A percentile compares a stretch with the other conserved stretches of the same genome.
phyloP scores from a whole-genome alignment of 2,888 invertebrate species.

The Eupithecia tripunctaria region DNA sequence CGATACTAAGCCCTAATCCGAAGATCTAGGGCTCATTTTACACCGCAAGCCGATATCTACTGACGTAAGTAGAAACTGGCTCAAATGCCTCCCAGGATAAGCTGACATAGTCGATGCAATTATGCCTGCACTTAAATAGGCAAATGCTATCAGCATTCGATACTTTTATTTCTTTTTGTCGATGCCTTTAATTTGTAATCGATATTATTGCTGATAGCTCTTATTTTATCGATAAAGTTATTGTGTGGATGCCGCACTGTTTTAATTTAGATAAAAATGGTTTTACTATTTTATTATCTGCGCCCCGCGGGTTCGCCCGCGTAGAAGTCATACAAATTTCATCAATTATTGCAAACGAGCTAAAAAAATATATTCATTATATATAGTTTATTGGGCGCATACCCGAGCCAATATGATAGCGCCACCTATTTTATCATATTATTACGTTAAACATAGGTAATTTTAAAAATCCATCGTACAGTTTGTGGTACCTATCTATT shows the following conservation, averaged over 20 bases:
- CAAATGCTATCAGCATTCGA: conserved; percentile 54
- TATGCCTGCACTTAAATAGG: conserved; percentile 58
- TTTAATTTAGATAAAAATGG: background rate
- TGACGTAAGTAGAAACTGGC: conserved; percentile 45
- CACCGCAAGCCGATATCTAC: conserved; percentile 1
- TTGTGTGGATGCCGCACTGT: conserved; percentile 9
- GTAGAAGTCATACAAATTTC: too few relatives aligned
- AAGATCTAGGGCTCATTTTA: conserved; percentile 19
- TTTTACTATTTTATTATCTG: background rate
- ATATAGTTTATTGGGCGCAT: too few relatives aligned
- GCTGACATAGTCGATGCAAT: conserved; percentile 55
- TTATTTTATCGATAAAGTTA: conserved; percentile 22
- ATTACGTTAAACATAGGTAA: too few relatives aligned
- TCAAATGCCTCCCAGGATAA: conserved; percentile 65
- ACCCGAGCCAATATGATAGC: too few relatives aligned
- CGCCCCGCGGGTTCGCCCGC: too few relatives aligned
- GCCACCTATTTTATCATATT: too few relatives aligned
- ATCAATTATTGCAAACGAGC: too few relatives aligned
- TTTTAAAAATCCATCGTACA: too few relatives aligned
- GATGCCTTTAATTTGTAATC: conserved; percentile 32
- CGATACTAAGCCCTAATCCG: conserved; percentile 1
- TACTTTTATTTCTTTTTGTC: conserved; percentile 56
- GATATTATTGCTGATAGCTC: conserved; percentile 26
- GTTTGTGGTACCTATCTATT: too few relatives aligned
- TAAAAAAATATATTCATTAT: too few relatives aligned